Conservation (phyloP, 1,140 invertebrate genomes). For the Mamestra configurata region DNA sequence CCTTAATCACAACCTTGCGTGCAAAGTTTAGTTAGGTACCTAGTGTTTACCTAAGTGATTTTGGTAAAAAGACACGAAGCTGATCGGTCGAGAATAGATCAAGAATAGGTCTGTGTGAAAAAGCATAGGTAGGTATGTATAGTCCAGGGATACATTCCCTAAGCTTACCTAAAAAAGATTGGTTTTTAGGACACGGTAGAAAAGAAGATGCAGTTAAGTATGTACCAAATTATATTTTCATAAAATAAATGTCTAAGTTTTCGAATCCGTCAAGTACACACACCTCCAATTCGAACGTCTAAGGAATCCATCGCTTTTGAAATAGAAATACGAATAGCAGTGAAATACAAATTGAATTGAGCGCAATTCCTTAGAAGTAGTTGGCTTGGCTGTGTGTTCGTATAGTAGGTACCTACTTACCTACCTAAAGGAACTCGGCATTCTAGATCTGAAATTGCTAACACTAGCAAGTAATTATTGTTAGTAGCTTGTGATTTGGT, state of each 20-base stretch:
- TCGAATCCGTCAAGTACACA: constrained; percentile 4
- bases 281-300: constrained; percentile 18
- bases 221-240: neutral
- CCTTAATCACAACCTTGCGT: neutral
- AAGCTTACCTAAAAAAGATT: too few relatives aligned
- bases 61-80: too few relatives aligned
- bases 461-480: neutral
- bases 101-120: too few relatives aligned
- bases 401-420: too few relatives aligned
- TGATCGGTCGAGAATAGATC: too few relatives aligned
- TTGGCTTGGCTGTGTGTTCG: too few relatives aligned
- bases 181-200: too few relatives aligned
- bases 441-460: neutral
- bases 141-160: too few relatives aligned
- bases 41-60: too few relatives aligned
- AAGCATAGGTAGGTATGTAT: too few relatives aligned
- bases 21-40: too few relatives aligned
- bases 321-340: constrained; percentile 34
- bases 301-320: constrained; percentile 31
- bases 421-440: neutral
- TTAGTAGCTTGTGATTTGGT: neutral
- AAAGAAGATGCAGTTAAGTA: neutral
- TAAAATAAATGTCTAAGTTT: neutral
- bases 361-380: constrained; percentile 19
- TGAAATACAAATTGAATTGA: constrained; percentile 41